phyloP scores from a whole-genome alignment of 2,113 vertebrate species.

The Cariama cristata region DNA sequence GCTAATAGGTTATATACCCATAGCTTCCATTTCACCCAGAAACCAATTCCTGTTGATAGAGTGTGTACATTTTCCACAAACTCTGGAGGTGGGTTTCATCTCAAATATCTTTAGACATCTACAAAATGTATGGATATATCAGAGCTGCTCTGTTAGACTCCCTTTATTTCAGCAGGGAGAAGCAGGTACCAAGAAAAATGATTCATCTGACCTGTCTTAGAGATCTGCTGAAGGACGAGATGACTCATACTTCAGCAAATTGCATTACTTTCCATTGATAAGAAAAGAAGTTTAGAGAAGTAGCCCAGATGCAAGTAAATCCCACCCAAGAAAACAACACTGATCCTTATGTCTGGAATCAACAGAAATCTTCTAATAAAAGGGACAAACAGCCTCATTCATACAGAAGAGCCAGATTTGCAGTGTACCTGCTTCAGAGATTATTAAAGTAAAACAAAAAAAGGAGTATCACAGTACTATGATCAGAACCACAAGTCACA shows the following conservation, averaged over 20 bases:
- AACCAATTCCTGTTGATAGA: background rate
- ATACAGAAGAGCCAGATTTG: background rate
- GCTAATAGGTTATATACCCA: background rate
- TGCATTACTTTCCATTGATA: slow-evolving; percentile 1
- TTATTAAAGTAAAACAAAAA: background rate
- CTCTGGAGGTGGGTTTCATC: background rate
- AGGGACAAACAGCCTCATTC: background rate
- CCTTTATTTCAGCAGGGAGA: slow-evolving; percentile 8
- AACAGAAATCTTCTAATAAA: background rate
- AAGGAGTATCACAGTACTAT: background rate
- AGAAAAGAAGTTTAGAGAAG: slow-evolving; percentile 8
- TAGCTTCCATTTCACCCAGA: background rate
- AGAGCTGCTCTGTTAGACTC: background rate
- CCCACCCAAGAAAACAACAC: background rate
- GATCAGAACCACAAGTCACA: background rate
- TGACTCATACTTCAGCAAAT: slow-evolving; percentile 44
- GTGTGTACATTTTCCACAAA: background rate
- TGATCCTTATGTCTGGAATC: background rate
- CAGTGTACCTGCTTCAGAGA: background rate
- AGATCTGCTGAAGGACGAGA: background rate
- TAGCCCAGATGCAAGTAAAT: background rate
- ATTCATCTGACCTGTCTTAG: slow-evolving; percentile 2
- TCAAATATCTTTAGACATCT: background rate
- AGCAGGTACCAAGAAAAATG: slow-evolving; percentile 12
- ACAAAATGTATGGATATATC: background rate